Base-by-base conservation (phyloP, 2,888 invertebrate species). In the Brachyptera risi region DNA sequence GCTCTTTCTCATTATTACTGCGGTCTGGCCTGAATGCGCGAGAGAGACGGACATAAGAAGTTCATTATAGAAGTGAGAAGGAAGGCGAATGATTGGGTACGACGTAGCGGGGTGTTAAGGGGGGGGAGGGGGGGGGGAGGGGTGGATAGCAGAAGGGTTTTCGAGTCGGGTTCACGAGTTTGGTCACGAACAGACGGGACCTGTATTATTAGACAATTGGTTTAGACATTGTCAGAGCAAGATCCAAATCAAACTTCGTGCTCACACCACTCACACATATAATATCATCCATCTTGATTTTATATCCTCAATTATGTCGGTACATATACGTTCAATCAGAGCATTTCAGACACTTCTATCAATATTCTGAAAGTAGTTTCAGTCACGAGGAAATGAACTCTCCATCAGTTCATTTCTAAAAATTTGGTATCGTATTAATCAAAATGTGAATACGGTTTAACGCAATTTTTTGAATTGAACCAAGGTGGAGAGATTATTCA, bases 151-250 rank as follows among this genome's bases (percentile, higher is more conserved):
- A 24, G 21, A 21, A 47, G 24, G 47, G 47, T n/a, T 47, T 47
- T 21, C 11, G 3, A 47, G 23, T 47, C 47, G 24, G 47, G 47
- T n/a, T 35, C 54, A 31, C 51, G 51, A 50, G 17, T 51, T 31
- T 51, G 51, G 51, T 35, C 35, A 51, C 51, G 35, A 51, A 51
- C 35, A 51, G 51, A 51, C 27, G 51, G 27, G 3, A 26, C 54
- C 19, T 37, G 37, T 54, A 35, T 54, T 54, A 54, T 54, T 54
- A 54, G 54, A 54, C 54, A 54, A 54, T 54, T 37, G 54, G 35
- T 37, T 54, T 54, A 54, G 54, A 54, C 54, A 21, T 54, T 19
- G 54, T 47, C 47, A 47, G 21, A 38, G 7, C 17, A 2, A 21
- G 21, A 37, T 35, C 37, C 19, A 54, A 54, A 54, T 54, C 54